Base-by-base conservation (phyloP, 2,113 vertebrate genomes). In the Eonycteris spelaea region DNA sequence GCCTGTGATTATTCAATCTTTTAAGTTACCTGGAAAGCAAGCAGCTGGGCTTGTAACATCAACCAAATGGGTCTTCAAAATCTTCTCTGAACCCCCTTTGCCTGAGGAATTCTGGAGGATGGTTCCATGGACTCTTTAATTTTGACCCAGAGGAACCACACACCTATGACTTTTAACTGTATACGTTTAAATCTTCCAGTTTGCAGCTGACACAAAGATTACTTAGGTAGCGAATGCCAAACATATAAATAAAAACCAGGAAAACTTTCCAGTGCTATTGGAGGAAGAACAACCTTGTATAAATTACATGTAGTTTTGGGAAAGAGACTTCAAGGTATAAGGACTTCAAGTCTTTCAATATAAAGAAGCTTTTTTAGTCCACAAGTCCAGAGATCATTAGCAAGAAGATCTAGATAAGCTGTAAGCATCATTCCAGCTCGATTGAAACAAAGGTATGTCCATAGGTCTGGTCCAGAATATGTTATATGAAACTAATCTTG, bases 111-210 rank as follows among this genome's bases (percentile, higher is more conserved):
- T 53, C 68, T 68, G 45, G 45, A 80, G 16, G 59, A 30, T 24
- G 5, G 19, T 24, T 95, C 85, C 74, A 38, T 11, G n/a, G 67
- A 30, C 55, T 65, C n/a, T 88, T 80, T 93, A 97, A 79, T 96
- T 95, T 95, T 19, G 40, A 65, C 83, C 53, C 68, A 59, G 51
- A 93, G 77, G 92, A 94, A 35, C 24, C 15, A 45, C 43, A 59
- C 43, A 75, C 33, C 45, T 70, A 38, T 30, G 86, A 78, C 63
- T 91, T 87, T 93, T 78, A 78, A 83, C 83, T 91, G 53, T 55
- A 7, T 67, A 38, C 51, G 30, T 40, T 74, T 93, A 83, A 78
- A 74, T 85, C 77, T 96, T 88, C 48, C 74, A 79, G 57, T 63
- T 63, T 78, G 16, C 19, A 48, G 14, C 55, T 24, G 26, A 85